Percentiles rank a stretch among this genome's conserved stretches.
Evolutionary conservation across 1,140 invertebrate species (phyloP).

Genomic region (Spodoptera litura): DNA sequence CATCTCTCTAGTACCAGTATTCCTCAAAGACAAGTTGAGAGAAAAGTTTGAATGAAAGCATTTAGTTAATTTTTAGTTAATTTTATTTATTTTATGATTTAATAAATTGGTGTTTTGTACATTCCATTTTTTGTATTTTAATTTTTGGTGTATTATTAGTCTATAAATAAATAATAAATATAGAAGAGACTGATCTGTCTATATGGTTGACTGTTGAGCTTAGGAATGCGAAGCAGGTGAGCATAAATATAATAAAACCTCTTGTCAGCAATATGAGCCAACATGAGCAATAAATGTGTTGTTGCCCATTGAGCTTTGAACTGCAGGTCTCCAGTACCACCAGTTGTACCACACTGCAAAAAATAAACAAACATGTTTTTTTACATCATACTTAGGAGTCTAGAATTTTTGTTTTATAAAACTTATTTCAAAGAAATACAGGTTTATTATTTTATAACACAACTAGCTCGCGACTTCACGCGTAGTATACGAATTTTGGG

Average conservation of each 20-base stretch:
- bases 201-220: too few species aligned
- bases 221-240: too few species aligned
- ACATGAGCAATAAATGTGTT: conserved; percentile 89
- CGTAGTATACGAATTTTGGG: too few species aligned
- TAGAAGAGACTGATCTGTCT: too few species aligned
- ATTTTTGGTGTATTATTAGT: conserved; percentile 35
- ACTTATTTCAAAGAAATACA: too few species aligned
- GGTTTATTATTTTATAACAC: too few species aligned
- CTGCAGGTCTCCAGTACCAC: conserved; percentile 93
- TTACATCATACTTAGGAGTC: too few species aligned
- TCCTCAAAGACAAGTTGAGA: conserved; percentile 94
- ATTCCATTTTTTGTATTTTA: conserved; percentile 69
- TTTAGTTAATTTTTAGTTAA: conserved; percentile 64
- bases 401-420: too few species aligned
- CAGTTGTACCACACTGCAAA: conserved; percentile 93
- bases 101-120: conserved; percentile 75
- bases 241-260: too few species aligned
- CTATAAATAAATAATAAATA: too few species aligned
- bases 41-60: conserved; percentile 91
- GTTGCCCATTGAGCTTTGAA: conserved; percentile 87
- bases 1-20: conserved; percentile 95
- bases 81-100: conserved; percentile 70
- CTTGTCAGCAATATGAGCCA: conserved; percentile 89
- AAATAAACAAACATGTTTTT: conserved; percentile 50
- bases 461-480: too few species aligned